A percentile compares a stretch with the other conserved stretches of the same genome.
Evolutionary conservation across 2,888 invertebrate species (phyloP).

Genomic region (Troglohyphantes excavatus): DNA sequence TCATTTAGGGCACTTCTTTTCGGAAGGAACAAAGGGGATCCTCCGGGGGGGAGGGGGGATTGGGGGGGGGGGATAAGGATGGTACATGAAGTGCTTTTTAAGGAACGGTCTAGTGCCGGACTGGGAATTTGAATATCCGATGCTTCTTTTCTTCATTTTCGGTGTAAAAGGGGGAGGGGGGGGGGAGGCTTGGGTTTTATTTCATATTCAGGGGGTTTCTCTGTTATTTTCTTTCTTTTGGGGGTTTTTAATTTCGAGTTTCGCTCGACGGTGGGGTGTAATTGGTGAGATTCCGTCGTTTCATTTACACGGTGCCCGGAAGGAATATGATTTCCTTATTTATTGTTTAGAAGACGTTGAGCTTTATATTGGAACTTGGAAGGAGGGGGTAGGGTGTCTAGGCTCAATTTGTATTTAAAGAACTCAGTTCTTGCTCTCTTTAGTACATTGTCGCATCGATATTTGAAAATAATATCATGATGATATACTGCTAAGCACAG

Average conservation of each 20-base stretch:
- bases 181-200: too few relatives aligned
- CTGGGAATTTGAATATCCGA: conserved; percentile 76
- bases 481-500: too few relatives aligned
- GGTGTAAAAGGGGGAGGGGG: too few relatives aligned
- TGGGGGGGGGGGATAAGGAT: background rate
- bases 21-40: conserved; percentile 32
- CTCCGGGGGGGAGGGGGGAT: conserved; percentile 7
- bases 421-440: too few relatives aligned
- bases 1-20: conserved; percentile 74
- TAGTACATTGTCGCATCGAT: too few relatives aligned
- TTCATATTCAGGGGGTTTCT: conserved; percentile 27
- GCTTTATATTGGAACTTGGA: conserved; percentile 60
- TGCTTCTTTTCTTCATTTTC: conserved; percentile 24
- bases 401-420: too few relatives aligned
- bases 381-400: too few relatives aligned
- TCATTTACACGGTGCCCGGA: conserved; percentile 70
- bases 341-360: conserved; percentile 23
- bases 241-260: conserved; percentile 74
- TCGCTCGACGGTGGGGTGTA: conserved; percentile 34
- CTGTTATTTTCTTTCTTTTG: conserved; percentile 28
- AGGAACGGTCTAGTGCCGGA: conserved; percentile 62
- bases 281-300: conserved; percentile 72
- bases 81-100: conserved; percentile 70
- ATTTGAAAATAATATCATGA: too few relatives aligned
- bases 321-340: conserved; percentile 70